Percentiles rank a stretch among this genome's conserved stretches.
Evolutionary conservation across 1,140 invertebrate species (phyloP).

Genomic region (Brachionus rotundiformis): DNA sequence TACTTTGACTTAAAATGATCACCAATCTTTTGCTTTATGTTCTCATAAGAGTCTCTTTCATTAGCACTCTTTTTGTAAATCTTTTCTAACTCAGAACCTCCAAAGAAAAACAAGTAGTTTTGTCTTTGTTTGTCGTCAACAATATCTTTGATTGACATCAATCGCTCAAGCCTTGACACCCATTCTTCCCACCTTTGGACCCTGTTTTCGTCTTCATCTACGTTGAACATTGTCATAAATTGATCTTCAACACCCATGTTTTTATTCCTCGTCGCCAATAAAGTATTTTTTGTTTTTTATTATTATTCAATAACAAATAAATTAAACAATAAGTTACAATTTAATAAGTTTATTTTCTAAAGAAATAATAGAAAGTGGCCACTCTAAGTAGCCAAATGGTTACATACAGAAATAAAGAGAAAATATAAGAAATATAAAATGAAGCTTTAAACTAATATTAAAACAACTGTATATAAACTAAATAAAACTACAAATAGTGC

Average conservation of each 20-base stretch:
- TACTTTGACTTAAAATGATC: not conserved
- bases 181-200: not conserved
- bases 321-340: too few species aligned
- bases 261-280: not conserved
- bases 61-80: not conserved
- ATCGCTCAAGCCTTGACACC: not conserved
- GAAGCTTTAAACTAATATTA: too few species aligned
- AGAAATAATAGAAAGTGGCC: too few species aligned
- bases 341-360: too few species aligned
- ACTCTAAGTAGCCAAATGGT: too few species aligned
- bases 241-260: not conserved
- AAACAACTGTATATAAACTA: too few species aligned
- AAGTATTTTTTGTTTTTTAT: too few species aligned
- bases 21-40: not conserved
- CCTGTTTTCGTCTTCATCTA: not conserved
- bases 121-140: not conserved
- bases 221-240: not conserved
- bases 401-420: too few species aligned
- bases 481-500: too few species aligned
- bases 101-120: slow-evolving; percentile 5
- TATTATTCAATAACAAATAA: too few species aligned
- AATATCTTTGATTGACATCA: not conserved
- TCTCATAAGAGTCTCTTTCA: not conserved
- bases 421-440: too few species aligned
- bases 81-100: not conserved